Evolutionary conservation across 1,140 invertebrate species (phyloP).

Genomic region (Berghia stephanieae): DNA sequence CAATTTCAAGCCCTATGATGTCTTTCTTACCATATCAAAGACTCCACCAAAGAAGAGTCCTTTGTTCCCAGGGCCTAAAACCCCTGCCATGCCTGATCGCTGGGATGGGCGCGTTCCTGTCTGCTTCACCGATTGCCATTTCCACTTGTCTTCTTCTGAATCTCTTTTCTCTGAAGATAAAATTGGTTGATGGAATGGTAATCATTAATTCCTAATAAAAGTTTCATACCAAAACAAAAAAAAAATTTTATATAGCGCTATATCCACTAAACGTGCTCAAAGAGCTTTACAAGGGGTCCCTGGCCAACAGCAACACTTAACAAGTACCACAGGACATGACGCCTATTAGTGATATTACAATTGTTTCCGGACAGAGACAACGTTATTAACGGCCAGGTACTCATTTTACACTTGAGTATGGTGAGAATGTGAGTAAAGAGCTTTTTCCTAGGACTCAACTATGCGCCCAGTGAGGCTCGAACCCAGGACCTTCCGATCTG

Average conservation of each 20-base stretch:
- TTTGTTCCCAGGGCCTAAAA: constrained; percentile 70
- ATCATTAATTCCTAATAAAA: not conserved
- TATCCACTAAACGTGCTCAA: no score
- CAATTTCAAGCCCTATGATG: not conserved
- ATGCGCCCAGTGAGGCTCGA: no score
- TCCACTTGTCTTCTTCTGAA: constrained; percentile 73
- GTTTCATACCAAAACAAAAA: not conserved
- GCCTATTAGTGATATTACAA: no score
- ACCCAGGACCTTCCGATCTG: no score
- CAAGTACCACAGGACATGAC: no score
- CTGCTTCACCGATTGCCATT: constrained; percentile 80
- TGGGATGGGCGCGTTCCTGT: constrained; percentile 74
- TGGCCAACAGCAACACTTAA: no score
- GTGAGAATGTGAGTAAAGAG: no score
- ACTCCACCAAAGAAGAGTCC: constrained; percentile 84
- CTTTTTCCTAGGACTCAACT: no score
- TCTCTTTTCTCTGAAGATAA: constrained; percentile 40
- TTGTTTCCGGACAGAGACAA: no score
- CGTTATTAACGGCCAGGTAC: no score
- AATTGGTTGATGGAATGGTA: not conserved
- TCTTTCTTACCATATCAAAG: constrained; percentile 69
- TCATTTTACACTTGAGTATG: no score
- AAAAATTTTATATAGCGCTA: not conserved
- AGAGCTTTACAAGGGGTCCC: no score
- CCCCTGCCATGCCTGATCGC: constrained; percentile 75